Evolutionary conservation across 2,797 vertebrate genomes (phyloP), one percentile per base, ranked within the genome.

Genomic region (Carduelis carduelis): DNA sequence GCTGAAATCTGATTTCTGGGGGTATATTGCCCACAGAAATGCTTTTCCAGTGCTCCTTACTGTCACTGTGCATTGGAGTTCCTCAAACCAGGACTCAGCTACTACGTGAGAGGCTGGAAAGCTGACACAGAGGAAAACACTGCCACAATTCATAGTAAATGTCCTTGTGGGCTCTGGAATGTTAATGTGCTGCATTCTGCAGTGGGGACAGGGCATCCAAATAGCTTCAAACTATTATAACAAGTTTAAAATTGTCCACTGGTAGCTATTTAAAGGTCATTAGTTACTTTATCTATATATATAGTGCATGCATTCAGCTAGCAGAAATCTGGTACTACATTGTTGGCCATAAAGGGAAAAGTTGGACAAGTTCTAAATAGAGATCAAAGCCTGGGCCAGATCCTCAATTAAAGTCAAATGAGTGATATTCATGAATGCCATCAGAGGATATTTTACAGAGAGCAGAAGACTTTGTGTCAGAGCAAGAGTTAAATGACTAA

Each of bases 331-430:
- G 46, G 50, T 91, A 85, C 95, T 83, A 79, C 78, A 83, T 68
- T 96, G 87, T 93, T 96, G 65, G 84, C 90, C 93, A 94, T 95
- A 95, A 92, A 95, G 89, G 93, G 93, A 94, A 81, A 97, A 96
- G 87, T 94, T 94, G 76, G 50, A 92, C 50, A 91, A 96, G 92
- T 88, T 91, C 95, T 96, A 96, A 96, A 96, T 90, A 56, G 87
- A 91, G 91, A 96, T 93, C 91, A 91, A 93, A 83, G 47, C 55
- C 57, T 39, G n/a, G 34, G 79, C 68, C 87, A 93, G 59, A 83
- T 65, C 55, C 50, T 92, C 55, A 83, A 21, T 37, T 93, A 66
- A 93, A 91, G 37, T 72, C 43, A 93, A 95, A 69, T 68, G 9
- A 88, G 53, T 78, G 72, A 83, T 39, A 68, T 43, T 26, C 50